A percentile compares a stretch with the other conserved stretches of the same genome.
phyloP scores from a whole-genome alignment of 2,113 vertebrate genomes.

The Cygnus buccinator region DNA sequence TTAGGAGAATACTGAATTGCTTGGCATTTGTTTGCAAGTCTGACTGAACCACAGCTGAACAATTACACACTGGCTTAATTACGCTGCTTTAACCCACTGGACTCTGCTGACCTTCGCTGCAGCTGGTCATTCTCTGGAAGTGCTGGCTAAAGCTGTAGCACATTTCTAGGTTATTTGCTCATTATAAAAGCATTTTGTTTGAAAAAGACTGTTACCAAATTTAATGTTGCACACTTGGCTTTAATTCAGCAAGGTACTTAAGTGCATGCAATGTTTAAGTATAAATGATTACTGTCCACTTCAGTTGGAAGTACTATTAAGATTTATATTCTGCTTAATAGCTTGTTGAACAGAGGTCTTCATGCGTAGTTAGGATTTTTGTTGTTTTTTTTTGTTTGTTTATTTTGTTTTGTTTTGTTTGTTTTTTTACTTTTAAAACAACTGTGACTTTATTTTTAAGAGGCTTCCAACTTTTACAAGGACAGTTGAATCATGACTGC shows the following conservation, averaged over 20 bases:
- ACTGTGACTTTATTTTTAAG: background rate
- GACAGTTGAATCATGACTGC: background rate
- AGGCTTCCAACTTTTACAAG: background rate
- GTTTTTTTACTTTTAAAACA: background rate
- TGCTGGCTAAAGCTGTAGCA: background rate
- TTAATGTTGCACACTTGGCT: background rate
- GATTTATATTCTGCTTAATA: constrained; percentile 6
- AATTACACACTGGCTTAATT: background rate
- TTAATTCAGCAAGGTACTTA: constrained; percentile 8
- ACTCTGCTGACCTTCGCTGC: accelerated
- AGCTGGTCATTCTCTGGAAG: background rate
- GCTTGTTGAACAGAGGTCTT: constrained; percentile 10
- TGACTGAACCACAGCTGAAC: background rate
- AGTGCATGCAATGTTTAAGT: background rate
- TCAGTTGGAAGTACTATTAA: background rate
- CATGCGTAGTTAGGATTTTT: background rate
- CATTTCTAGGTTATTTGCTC: background rate
- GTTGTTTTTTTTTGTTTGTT: background rate
- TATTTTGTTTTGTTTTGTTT: background rate
- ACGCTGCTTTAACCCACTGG: background rate
- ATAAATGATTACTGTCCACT: constrained; percentile 3
- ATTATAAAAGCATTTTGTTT: background rate
- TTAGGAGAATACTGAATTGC: background rate
- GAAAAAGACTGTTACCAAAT: background rate
- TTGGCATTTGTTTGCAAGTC: background rate